Evolutionary conservation across 2,888 invertebrate species (phyloP), one percentile per base, ranked within the genome.

Genomic region (Drosophila hamatofila): DNA sequence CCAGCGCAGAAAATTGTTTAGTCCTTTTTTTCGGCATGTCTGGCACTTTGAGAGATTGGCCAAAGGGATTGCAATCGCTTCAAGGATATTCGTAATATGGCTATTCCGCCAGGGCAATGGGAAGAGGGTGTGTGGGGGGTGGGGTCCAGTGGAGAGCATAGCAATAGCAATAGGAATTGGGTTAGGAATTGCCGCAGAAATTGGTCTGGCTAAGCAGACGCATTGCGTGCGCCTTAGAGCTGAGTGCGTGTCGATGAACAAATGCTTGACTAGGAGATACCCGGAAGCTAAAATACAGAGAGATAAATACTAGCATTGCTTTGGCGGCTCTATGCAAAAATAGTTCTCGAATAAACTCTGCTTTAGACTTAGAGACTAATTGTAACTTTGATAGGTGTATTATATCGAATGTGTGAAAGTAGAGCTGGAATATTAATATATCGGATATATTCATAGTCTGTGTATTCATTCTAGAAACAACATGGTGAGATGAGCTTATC

Each of bases 1-100:
- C 84, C 80, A 90, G 89, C 85, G 90, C 88, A 85, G 91, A 89
- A 90, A 91, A 90, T 90, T 91, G 91, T 91, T 91, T 90, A 90
- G 90, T 88, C 86, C 89, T 88, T 91, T 91, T 90, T 56, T 21
- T 42, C 21, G 88, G 90, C 90, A 81, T 89, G 86, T 81, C 77
- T 81, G 91, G 85, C 90, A 86, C 90, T 86, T 86, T 89, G 90
- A 90, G 87, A 90, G 89, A 90, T 90, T 90, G 89, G 80, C 81
- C 79, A 70, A 72, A 72, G 71, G 78, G 75, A 66, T 66, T 65
- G 66, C 65, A 63, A 65, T 66, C 39, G 65, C 30, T 54, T 55
- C 48, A 60, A 69, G 77, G 49, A 63, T 75, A 52, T 54, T 27
- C 39, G 39, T 51, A 72, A 54, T 54, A 39, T 27, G 54, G 54